Percentiles rank a stretch among this genome's conserved stretches.
Evolutionary conservation across 2,113 vertebrate genomes (phyloP).

Genomic region (Triplophysa tibetana): DNA sequence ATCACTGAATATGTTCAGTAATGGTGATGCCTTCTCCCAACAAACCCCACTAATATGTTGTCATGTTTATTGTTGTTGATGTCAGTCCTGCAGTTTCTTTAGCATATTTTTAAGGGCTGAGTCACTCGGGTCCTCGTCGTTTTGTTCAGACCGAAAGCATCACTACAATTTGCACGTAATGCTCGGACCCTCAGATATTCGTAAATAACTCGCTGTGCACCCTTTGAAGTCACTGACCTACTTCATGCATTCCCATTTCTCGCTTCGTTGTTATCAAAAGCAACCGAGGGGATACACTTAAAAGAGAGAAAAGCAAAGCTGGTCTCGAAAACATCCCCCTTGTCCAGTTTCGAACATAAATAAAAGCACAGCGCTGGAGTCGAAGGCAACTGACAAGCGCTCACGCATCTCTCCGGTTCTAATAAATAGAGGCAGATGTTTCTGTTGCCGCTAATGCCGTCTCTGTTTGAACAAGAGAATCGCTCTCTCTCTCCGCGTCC

Average conservation of each 20-base stretch:
- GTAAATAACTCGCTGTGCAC: conserved; percentile 23
- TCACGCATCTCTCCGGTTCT: neutral
- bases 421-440: conserved; percentile 34
- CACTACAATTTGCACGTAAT: neutral
- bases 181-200: conserved; percentile 1
- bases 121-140: neutral
- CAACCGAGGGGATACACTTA: conserved; percentile 1
- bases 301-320: conserved; percentile 2
- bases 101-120: too few relatives aligned
- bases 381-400: conserved; percentile 9
- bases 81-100: too few relatives aligned
- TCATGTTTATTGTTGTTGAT: too few relatives aligned
- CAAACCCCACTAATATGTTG: too few relatives aligned
- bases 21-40: too few relatives aligned
- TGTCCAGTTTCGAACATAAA: conserved; percentile 20
- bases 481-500: neutral
- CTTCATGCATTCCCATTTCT: conserved; percentile 38
- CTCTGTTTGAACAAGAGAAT: neutral
- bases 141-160: conserved; percentile 11
- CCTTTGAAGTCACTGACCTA: conserved; percentile 43
- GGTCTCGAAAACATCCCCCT: conserved; percentile 12
- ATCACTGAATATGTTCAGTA: too few relatives aligned
- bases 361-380: neutral
- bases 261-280: conserved; percentile 16
- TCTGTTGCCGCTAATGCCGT: neutral